Conservation (phyloP, 2,797 vertebrate genomes). For the Morus bassanus region DNA sequence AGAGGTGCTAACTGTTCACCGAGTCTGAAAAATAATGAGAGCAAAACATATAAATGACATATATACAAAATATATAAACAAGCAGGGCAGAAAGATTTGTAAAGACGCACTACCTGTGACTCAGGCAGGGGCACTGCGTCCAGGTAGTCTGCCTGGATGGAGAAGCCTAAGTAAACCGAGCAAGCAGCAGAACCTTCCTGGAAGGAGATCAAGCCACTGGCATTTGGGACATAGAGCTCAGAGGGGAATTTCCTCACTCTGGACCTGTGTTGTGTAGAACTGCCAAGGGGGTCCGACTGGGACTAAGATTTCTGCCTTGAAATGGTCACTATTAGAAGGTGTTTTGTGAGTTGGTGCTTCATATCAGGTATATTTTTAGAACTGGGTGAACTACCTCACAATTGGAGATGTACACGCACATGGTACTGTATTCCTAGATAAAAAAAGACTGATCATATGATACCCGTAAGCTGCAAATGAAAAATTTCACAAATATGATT, state of each 20-base stretch:
- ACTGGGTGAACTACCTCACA: not conserved
- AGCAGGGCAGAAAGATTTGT: not conserved
- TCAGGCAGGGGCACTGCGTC: not conserved
- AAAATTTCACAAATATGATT: not conserved
- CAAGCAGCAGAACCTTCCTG: not conserved
- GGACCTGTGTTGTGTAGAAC: not conserved
- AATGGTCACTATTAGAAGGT: not conserved
- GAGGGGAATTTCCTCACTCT: not conserved
- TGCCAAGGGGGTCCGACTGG: not conserved
- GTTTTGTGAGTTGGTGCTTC: not conserved
- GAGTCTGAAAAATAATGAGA: not conserved
- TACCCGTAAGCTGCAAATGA: not conserved
- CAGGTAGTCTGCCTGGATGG: not conserved
- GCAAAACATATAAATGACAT: not conserved
- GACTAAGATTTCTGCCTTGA: not conserved
- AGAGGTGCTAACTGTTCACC: not conserved
- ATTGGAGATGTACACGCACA: not conserved
- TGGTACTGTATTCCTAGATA: not conserved
- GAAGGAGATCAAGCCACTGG: not conserved
- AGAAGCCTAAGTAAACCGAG: not conserved
- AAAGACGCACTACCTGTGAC: not conserved
- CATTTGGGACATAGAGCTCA: not conserved
- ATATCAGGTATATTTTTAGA: not conserved
- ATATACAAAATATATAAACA: not conserved
- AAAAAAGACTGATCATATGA: not conserved